Conservation (phyloP, 2,113 vertebrate genomes). For the Microcebus griseorufus region DNA sequence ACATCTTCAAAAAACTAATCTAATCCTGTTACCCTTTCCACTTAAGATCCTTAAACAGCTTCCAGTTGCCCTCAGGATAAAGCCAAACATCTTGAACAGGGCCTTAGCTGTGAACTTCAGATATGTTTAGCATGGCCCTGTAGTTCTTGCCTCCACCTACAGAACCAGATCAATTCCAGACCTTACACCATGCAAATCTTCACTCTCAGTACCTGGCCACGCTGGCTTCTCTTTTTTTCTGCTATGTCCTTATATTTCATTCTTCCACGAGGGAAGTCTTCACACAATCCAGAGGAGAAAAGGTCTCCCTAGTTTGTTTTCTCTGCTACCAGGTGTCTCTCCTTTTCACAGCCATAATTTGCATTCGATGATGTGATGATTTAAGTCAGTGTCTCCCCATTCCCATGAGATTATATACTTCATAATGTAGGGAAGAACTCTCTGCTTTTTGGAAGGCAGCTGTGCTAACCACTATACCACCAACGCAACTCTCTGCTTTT, state of each 20-base stretch:
- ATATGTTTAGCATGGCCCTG: slow-evolving; percentile 5
- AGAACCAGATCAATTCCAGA: not conserved
- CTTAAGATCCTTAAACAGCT: slow-evolving; percentile 69
- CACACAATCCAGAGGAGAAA: not conserved
- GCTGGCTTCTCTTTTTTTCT: not conserved
- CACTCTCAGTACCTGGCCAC: not conserved
- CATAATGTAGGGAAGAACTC: not conserved
- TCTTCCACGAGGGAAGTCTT: not conserved
- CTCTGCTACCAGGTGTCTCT: not conserved
- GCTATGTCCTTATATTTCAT: not conserved
- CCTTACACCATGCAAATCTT: not conserved
- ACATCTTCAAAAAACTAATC: slow-evolving; percentile 66
- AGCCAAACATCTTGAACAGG: slow-evolving; percentile 63
- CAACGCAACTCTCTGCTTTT: not conserved
- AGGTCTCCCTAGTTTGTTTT: not conserved
- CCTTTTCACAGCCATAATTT: not conserved
- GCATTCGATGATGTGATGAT: not conserved
- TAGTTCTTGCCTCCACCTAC: not conserved
- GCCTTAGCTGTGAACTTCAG: slow-evolving; percentile 54
- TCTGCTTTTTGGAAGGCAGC: not conserved
- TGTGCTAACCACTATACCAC: no score
- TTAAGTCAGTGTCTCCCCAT: not conserved
- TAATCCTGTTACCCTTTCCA: slow-evolving; percentile 67
- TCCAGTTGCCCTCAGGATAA: slow-evolving; percentile 65
- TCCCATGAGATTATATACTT: not conserved